A percentile compares a stretch with the other conserved stretches of the same genome.
Conservation (phyloP, 2,888 invertebrate genomes). For the Eubasilissa splendida region DNA sequence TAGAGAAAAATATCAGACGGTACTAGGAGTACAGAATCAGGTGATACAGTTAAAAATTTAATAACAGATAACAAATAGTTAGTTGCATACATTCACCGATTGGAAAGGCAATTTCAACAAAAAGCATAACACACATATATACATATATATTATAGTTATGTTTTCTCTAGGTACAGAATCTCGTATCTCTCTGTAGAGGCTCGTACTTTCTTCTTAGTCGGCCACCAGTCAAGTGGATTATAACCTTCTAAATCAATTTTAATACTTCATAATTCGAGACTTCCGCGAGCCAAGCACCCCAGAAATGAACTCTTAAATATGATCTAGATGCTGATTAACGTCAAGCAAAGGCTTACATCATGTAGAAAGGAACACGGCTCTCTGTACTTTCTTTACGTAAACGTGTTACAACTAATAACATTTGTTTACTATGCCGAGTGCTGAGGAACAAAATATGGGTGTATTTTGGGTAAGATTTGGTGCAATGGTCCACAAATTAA, state of each 20-base stretch:
- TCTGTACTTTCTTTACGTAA: neutral
- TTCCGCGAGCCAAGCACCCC: constrained; percentile 45
- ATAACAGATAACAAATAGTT: neutral
- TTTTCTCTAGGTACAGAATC: neutral
- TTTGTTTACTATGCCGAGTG: neutral
- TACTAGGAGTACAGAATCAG: too few relatives aligned
- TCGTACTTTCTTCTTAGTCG: constrained; percentile 50
- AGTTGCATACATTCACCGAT: neutral
- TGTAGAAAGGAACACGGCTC: neutral
- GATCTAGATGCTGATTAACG: neutral
- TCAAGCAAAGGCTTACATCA: neutral
- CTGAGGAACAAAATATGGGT: neutral
- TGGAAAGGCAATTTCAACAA: neutral
- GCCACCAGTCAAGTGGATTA: constrained; percentile 56
- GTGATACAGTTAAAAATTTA: too few relatives aligned
- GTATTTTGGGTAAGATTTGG: neutral
- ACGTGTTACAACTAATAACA: too few relatives aligned
- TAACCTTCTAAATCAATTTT: constrained; percentile 58
- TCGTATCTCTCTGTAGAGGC: neutral
- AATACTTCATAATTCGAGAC: constrained; percentile 58
- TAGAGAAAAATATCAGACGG: too few relatives aligned
- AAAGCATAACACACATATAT: neutral
- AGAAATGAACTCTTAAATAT: constrained; percentile 28
- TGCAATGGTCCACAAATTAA: neutral
- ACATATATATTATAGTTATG: neutral